Percentiles rank a stretch among this genome's conserved stretches.
Conservation (phyloP, 2,888 invertebrate genomes). For the Oscheius sp. region DNA sequence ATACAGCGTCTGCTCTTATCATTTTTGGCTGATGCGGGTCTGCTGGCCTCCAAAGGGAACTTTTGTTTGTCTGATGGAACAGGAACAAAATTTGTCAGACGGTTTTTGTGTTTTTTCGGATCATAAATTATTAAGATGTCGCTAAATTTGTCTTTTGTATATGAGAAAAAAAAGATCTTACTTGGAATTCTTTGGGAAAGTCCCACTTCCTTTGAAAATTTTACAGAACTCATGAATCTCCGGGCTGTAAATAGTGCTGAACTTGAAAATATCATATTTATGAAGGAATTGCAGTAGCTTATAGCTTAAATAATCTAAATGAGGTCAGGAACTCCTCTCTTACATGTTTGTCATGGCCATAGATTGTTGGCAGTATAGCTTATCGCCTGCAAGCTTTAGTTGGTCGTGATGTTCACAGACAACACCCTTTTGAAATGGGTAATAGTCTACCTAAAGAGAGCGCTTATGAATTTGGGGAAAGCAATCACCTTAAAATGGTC, state of each 20-base stretch:
- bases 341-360: not conserved
- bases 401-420: not conserved
- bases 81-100: no score
- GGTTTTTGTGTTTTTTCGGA: no score
- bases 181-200: not conserved
- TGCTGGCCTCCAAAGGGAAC: no score
- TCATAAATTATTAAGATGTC: no score
- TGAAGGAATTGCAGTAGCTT: not conserved
- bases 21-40: no score
- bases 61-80: no score
- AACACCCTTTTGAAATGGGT: not conserved
- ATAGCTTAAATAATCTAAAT: not conserved
- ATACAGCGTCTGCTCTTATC: no score
- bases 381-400: not conserved
- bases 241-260: not conserved
- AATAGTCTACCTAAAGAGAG: not conserved
- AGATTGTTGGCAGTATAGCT: not conserved
- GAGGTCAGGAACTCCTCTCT: not conserved
- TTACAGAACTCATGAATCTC: not conserved
- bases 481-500: not conserved
- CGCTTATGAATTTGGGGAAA: not conserved
- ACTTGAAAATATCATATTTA: not conserved
- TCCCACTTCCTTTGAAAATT: not conserved
- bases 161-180: no score
- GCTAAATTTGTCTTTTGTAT: no score